phyloP scores from a whole-genome alignment of 1,140 invertebrate species.

The Drosophila parvula region DNA sequence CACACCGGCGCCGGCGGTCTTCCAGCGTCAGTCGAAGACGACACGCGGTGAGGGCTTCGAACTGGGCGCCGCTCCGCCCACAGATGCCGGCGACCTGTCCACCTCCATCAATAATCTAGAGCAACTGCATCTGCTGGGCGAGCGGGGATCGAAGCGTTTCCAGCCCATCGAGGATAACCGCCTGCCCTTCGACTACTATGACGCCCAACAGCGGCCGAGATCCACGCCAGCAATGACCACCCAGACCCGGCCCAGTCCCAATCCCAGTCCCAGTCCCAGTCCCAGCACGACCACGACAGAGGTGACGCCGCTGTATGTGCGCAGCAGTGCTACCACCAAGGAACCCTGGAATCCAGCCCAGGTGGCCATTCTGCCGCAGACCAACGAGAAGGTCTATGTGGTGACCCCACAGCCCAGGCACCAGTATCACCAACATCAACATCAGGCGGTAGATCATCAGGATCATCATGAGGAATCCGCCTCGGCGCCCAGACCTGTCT shows the following conservation, averaged over 20 bases:
- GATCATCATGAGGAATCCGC: conserved; percentile 33
- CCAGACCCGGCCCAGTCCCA: conserved; percentile 3
- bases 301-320: conserved; percentile 63
- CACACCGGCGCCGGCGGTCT: conserved; percentile 46
- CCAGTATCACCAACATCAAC: conserved; percentile 15
- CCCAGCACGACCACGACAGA: conserved; percentile 23
- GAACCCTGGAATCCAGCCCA: conserved; percentile 88
- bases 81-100: conserved; percentile 60
- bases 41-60: conserved; percentile 67
- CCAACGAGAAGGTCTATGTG: conserved; percentile 91
- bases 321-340: conserved; percentile 55
- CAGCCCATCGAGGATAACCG: conserved; percentile 69
- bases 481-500: conserved; percentile 66
- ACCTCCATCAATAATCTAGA: conserved; percentile 79
- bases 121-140: conserved; percentile 57
- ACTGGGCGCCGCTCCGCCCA: conserved; percentile 66
- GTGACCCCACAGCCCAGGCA: conserved; percentile 87
- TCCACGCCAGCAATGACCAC: conserved; percentile 15
- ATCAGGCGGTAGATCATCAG: conserved; percentile 7
- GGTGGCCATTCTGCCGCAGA: conserved; percentile 89
- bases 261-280: conserved; percentile 23
- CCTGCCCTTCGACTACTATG: conserved; percentile 59
- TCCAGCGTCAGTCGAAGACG: conserved; percentile 72
- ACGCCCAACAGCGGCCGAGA: conserved; percentile 19
- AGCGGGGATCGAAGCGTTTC: conserved; percentile 52